Evolutionary conservation across 2,888 invertebrate species (phyloP), one percentile per base, ranked within the genome.

Genomic region (Polyommatus iphigenia): DNA sequence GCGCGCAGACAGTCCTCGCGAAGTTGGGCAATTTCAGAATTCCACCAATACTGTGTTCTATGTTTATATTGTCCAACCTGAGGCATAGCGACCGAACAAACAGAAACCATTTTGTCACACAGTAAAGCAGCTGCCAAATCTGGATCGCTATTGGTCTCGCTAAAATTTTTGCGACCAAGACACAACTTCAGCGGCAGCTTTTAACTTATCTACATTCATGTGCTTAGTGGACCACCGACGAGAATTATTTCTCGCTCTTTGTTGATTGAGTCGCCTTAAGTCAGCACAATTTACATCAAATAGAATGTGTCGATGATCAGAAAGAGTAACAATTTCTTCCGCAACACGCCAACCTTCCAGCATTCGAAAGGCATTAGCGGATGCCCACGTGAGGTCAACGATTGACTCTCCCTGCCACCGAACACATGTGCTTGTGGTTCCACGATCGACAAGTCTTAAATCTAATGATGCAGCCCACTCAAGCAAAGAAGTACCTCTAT

Each of bases 71-170:
- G 57, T 3, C 20, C 24, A 7, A 54, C 67, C 32, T 79, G 36
- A 1, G 78, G 78, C 80, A 81, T 81, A 6, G 80, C 76, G 0
- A 67, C 77, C 20, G 81, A 79, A 67, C 82, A 82, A 6, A 82
- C 79, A 2, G 24, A 46, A 6, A 77, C 77, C 81, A 81, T 80
- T 2, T 57, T 71, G 0, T 76, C 75, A 54, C 71, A 54, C 73
- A 71, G 15, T 6, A n/a, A n/a, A 57, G 57, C 57, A 4, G n/a
- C 57, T 57, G n/a, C 57, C 13, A 1, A 57, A 57, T 57, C 57
- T 57, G 57, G 57, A 57, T 57, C n/a, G 57, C 7, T n/a, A n/a
- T 57, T 18, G n/a, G 6, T n/a, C 6, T n/a, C n/a, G 7, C 57
- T n/a, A n/a, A n/a, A 6, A n/a, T n/a, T n/a, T 57, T 57, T 57